These are phyloP conservation scores for Stichodactyla helianthus DNA, from an alignment of 64 coral and sea anemone genomes.

Conservation along the genomic window DNA sequence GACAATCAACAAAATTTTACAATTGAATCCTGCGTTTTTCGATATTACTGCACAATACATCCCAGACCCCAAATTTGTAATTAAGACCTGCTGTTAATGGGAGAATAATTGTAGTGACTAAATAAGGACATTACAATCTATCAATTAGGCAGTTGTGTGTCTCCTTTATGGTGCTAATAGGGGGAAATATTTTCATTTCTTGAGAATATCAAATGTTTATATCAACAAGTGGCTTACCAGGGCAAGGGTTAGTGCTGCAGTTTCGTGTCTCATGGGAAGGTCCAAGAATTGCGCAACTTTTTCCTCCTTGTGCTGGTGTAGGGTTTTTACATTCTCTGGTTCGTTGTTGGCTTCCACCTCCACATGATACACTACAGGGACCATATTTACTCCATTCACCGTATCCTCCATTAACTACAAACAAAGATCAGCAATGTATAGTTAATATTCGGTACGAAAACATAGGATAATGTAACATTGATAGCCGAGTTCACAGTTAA, in stretches of 20 bases:
- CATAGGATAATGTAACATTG: neutral
- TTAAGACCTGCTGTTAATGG: no score
- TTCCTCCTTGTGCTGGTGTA: constrained; percentile 65
- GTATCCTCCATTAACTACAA: constrained; percentile 66
- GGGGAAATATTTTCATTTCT: no score
- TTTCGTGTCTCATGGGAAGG: constrained; percentile 43
- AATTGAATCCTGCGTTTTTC: no score
- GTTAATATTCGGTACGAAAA: neutral
- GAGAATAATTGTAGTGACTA: no score
- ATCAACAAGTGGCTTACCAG: constrained; percentile 48
- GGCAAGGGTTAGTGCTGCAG: constrained; percentile 59
- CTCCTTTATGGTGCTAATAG: no score
- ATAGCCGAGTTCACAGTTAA: no score
- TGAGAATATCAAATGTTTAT: no score
- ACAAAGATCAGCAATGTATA: neutral
- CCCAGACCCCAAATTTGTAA: no score
- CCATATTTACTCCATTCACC: constrained; percentile 57
- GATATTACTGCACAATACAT: no score
- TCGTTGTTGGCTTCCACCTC: constrained; percentile 70
- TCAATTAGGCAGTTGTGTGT: no score
- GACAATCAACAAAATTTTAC: no score
- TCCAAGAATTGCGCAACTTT: constrained; percentile 57
- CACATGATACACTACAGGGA: constrained; percentile 71
- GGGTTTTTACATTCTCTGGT: constrained; percentile 66
- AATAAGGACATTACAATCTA: no score